A percentile compares a stretch with the other conserved stretches of the same genome.
Evolutionary conservation across 2,113 vertebrate genomes (phyloP).

Genomic region (Holacanthus passer): DNA sequence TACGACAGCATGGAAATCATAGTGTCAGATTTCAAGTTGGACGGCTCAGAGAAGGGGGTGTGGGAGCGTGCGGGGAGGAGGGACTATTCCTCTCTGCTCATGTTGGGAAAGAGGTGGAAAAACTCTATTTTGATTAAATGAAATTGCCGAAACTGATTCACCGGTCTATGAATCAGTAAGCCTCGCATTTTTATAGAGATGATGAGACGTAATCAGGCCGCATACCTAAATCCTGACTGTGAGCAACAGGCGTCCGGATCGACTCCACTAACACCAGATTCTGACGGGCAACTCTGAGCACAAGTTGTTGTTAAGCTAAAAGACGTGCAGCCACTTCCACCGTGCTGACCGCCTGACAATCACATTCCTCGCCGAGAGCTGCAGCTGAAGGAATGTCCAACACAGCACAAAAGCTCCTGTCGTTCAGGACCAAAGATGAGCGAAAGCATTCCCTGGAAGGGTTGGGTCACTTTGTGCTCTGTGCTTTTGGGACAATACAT

Average conservation of each 20-base stretch:
- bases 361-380: conserved; percentile 65
- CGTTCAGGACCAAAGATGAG: conserved; percentile 48
- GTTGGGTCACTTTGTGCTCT: conserved; percentile 18
- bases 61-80: conserved; percentile 27
- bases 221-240: conserved; percentile 16
- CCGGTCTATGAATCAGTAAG: conserved; percentile 13
- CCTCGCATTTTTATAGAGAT: conserved; percentile 5
- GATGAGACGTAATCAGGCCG: conserved; percentile 23
- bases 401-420: conserved; percentile 64
- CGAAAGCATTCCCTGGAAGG: conserved; percentile 33
- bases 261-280: not conserved
- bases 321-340: conserved; percentile 37
- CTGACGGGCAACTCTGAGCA: conserved; percentile 6
- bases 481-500: conserved; percentile 1
- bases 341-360: conserved; percentile 49
- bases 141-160: conserved; percentile 25
- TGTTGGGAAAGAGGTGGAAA: conserved; percentile 41
- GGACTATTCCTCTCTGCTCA: conserved; percentile 36
- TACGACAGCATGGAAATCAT: conserved; percentile 48
- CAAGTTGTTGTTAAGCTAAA: conserved; percentile 12
- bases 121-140: conserved; percentile 22
- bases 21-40: conserved; percentile 65
- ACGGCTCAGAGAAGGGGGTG: conserved; percentile 23
- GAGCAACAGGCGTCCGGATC: not conserved
- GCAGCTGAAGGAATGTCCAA: conserved; percentile 72